Evolutionary conservation across 23 tunicate genomes (phyloP).

Genomic region (Trididemnum miniatum): DNA sequence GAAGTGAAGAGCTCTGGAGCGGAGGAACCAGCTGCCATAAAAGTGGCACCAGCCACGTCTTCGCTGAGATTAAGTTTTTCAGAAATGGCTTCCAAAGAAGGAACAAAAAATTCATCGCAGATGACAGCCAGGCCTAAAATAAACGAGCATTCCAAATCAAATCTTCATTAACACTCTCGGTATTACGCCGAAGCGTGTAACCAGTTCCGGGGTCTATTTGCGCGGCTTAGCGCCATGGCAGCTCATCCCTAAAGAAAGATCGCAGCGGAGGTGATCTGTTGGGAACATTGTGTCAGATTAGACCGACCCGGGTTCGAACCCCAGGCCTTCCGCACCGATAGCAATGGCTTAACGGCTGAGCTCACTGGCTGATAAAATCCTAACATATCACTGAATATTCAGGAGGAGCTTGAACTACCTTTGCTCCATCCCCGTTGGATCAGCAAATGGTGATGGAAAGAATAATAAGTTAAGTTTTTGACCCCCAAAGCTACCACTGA

Average conservation of each 20-base stretch:
- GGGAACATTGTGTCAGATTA: not conserved
- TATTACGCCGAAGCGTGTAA: not conserved
- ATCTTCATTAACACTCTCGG: not conserved
- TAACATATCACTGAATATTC: not conserved
- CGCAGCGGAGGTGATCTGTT: not conserved
- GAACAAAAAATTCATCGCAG: slow-evolving; percentile 95
- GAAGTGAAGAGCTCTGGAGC: slow-evolving; percentile 97
- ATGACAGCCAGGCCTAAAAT: slow-evolving; percentile 72
- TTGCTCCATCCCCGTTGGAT: no score
- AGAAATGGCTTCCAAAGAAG: slow-evolving; percentile 93
- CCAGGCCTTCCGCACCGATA: not conserved
- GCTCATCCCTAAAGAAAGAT: not conserved
- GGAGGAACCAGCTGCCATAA: slow-evolving; percentile 98
- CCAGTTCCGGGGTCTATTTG: not conserved
- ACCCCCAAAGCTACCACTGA: slow-evolving; percentile 22
- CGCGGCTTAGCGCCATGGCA: not conserved
- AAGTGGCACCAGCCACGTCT: slow-evolving; percentile 98
- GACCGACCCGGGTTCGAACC: not conserved
- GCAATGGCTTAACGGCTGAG: not conserved
- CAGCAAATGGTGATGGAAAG: not conserved
- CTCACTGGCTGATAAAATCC: not conserved
- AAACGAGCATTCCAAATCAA: not conserved
- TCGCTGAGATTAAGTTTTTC: slow-evolving; percentile 84
- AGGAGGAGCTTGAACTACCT: not conserved
- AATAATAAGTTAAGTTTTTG: not conserved